Percentiles rank a stretch among this genome's conserved stretches.
Evolutionary conservation across 2,113 vertebrate species (phyloP).

Genomic region (Gambusia holbrooki): DNA sequence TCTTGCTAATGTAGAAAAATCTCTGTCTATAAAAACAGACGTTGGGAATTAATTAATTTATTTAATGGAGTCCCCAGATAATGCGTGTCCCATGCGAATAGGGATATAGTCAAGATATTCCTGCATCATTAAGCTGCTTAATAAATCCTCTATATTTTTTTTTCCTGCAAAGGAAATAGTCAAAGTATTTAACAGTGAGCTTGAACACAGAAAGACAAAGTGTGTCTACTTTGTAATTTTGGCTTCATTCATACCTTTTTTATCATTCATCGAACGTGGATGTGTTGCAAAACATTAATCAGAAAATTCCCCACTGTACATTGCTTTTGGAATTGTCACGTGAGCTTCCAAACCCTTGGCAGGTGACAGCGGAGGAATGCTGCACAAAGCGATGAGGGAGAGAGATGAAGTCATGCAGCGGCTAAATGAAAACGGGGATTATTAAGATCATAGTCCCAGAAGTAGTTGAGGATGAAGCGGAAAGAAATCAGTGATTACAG

Average conservation of each 20-base stretch:
- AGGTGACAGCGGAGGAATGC: conserved; percentile 24
- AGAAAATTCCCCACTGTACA: conserved; percentile 1
- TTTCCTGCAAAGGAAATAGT: background rate
- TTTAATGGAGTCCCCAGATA: too few relatives aligned
- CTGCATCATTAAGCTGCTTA: background rate
- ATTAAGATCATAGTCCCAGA: conserved; percentile 43
- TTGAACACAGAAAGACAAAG: background rate
- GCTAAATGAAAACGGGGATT: conserved; percentile 25
- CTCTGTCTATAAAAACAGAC: too few relatives aligned
- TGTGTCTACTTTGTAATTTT: background rate
- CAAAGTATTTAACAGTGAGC: background rate
- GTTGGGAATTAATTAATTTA: too few relatives aligned
- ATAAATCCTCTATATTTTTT: background rate
- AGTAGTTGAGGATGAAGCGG: conserved; percentile 31
- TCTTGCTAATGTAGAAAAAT: too few relatives aligned
- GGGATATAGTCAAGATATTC: background rate
- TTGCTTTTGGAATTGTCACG: conserved; percentile 7
- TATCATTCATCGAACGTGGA: conserved; percentile 1
- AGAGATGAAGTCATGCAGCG: conserved; percentile 64
- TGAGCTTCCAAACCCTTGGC: conserved; percentile 8
- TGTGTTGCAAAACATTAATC: conserved; percentile 20
- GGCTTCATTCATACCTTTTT: conserved; percentile 9
- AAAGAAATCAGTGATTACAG: conserved; percentile 31
- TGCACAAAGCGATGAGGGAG: conserved; percentile 49
- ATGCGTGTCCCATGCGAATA: too few relatives aligned